Conservation (phyloP, 2,113 vertebrate genomes). For the Cinclus mexicanus region DNA sequence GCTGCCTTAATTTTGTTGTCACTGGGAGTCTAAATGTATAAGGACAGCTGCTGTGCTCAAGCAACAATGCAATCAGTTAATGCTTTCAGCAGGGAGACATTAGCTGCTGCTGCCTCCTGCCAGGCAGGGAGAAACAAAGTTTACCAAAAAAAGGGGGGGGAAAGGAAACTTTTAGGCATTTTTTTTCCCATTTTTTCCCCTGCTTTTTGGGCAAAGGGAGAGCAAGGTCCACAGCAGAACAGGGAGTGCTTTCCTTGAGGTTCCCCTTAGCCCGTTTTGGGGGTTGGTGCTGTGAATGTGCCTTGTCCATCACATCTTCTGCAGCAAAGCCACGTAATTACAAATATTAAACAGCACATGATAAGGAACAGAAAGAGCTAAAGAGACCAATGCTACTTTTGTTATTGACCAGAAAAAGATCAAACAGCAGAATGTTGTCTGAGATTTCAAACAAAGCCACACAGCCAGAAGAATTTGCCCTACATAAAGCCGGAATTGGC, state of each 20-base stretch:
- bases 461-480: neutral
- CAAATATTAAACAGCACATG: neutral
- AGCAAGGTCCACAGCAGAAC: neutral
- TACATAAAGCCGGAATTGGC: neutral
- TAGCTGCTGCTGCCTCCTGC: constrained; percentile 67
- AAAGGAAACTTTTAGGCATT: constrained; percentile 7
- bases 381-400: neutral
- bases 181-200: neutral
- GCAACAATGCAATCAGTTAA: constrained; percentile 77
- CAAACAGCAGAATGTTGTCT: neutral
- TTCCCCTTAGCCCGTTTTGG: neutral
- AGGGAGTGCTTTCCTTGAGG: neutral
- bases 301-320: accelerated
- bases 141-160: neutral
- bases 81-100: constrained; percentile 75
- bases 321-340: neutral
- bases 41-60: constrained; percentile 77
- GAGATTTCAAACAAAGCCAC: neutral
- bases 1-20: constrained; percentile 77
- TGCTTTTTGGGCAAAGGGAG: neutral
- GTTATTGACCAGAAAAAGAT: neutral
- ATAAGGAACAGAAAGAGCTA: neutral
- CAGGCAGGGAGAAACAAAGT: constrained; percentile 68
- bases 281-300: neutral
- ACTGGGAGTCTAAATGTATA: constrained; percentile 74